A percentile compares a stretch with the other conserved stretches of the same genome.
These are phyloP conservation scores for Atherinomorus stipes DNA, from an alignment of 2,113 vertebrate species.

Conservation along the genomic window DNA sequence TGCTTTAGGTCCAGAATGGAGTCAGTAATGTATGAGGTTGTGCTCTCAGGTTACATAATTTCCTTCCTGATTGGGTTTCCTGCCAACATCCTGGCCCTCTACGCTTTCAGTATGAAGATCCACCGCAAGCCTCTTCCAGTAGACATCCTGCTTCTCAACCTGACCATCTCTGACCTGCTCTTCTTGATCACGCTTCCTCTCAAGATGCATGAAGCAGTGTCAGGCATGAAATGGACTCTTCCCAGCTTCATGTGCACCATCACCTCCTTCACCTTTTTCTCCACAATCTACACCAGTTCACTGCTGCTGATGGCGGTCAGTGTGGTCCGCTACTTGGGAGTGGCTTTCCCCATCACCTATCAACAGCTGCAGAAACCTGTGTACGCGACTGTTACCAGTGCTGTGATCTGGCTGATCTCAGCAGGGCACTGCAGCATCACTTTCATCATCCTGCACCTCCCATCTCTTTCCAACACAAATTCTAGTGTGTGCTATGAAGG, in stretches of 20 bases:
- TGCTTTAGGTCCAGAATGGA: slow-evolving; percentile 34
- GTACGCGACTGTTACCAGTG: slow-evolving; percentile 51
- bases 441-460: slow-evolving; percentile 69
- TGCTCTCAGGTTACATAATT: slow-evolving; percentile 79
- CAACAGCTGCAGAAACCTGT: slow-evolving; percentile 51
- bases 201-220: slow-evolving; percentile 81
- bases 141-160: slow-evolving; percentile 85
- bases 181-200: slow-evolving; percentile 84
- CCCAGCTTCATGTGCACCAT: slow-evolving; percentile 75
- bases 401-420: slow-evolving; percentile 80
- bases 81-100: slow-evolving; percentile 82
- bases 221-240: slow-evolving; percentile 75
- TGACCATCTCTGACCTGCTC: no score
- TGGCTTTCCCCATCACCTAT: slow-evolving; percentile 81
- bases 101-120: slow-evolving; percentile 78
- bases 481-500: slow-evolving; percentile 77
- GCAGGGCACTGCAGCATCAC: slow-evolving; percentile 79
- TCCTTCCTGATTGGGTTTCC: slow-evolving; percentile 84
- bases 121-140: slow-evolving; percentile 61
- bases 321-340: slow-evolving; percentile 82
- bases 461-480: neutral
- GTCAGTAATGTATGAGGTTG: slow-evolving; percentile 21
- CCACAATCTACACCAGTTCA: slow-evolving; percentile 87
- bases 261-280: slow-evolving; percentile 81
- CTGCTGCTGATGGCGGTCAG: slow-evolving; percentile 84